phyloP scores from a whole-genome alignment of 1,140 invertebrate genomes.

The Andricus grossulariae region DNA sequence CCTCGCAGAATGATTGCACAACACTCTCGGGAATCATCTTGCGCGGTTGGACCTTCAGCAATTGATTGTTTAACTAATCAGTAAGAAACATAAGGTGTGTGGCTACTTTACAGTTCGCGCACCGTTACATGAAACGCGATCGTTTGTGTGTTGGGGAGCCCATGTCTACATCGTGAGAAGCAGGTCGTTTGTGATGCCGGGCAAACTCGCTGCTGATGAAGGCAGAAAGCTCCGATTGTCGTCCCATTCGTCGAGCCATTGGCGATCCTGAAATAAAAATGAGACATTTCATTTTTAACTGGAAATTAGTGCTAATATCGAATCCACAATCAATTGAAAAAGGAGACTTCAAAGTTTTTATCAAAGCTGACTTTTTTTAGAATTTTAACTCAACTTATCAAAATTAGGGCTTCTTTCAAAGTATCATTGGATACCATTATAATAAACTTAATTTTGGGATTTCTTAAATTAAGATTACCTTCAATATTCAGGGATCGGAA shows the following conservation, averaged over 20 bases:
- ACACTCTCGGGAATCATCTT: constrained; percentile 47
- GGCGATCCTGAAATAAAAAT: constrained; percentile 61
- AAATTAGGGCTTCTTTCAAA: too few species aligned
- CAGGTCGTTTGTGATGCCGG: constrained; percentile 84
- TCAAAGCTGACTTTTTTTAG: too few species aligned
- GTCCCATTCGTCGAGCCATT: constrained; percentile 68
- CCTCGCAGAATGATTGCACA: constrained; percentile 49
- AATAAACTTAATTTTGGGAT: too few species aligned
- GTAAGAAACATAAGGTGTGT: constrained; percentile 59
- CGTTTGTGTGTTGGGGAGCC: constrained; percentile 83
- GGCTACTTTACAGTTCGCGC: constrained; percentile 75
- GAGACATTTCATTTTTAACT: background rate
- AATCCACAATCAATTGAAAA: too few species aligned
- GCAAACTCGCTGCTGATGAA: constrained; percentile 88
- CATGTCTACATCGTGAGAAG: constrained; percentile 81
- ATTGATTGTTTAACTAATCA: constrained; percentile 58
- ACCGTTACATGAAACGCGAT: constrained; percentile 76
- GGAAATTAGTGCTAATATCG: background rate
- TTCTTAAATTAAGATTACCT: too few species aligned
- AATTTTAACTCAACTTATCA: too few species aligned
- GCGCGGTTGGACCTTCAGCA: constrained; percentile 55
- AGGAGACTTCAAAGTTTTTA: too few species aligned
- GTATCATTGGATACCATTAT: too few species aligned
- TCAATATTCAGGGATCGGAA: too few species aligned
- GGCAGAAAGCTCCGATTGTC: constrained; percentile 81